phyloP scores from a whole-genome alignment of 2,113 vertebrate species.

The Axis porcinus region DNA sequence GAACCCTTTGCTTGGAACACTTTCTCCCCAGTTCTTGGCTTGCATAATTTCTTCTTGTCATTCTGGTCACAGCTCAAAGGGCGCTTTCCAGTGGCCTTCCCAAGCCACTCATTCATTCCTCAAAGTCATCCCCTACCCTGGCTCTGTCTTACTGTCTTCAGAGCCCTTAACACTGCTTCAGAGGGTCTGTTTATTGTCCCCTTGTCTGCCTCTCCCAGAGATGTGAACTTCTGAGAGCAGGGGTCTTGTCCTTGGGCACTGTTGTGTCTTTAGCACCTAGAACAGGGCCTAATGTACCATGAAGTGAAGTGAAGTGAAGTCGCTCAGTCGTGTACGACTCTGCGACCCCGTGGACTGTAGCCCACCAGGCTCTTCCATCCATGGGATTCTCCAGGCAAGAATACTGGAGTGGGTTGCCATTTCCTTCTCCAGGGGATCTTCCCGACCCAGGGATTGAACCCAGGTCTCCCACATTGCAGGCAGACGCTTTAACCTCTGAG shows the following conservation, averaged over 20 bases:
- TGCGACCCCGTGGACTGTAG: too few relatives aligned
- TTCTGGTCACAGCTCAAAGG: neutral
- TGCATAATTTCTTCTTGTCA: neutral
- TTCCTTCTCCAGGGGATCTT: too few relatives aligned
- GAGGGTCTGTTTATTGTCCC: neutral
- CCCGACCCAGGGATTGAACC: too few relatives aligned
- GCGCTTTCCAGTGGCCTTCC: neutral
- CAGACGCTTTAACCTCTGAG: too few relatives aligned
- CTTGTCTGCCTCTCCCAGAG: neutral
- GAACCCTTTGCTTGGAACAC: neutral
- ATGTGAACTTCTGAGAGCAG: neutral
- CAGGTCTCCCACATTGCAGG: too few relatives aligned
- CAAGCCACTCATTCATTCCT: neutral
- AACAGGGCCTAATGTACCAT: neutral
- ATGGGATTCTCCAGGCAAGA: too few relatives aligned
- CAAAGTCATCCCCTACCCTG: neutral
- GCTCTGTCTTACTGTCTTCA: neutral
- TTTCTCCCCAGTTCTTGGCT: neutral
- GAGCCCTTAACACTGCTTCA: neutral
- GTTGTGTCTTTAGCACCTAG: neutral
- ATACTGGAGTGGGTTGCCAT: too few relatives aligned
- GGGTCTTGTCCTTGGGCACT: neutral
- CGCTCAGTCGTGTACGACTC: too few relatives aligned
- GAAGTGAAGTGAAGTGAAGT: too few relatives aligned
- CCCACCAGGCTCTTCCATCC: too few relatives aligned